These are phyloP conservation scores for Drosophila nikananu DNA, from an alignment of 1,140 invertebrate genomes.

Conservation along the genomic window DNA sequence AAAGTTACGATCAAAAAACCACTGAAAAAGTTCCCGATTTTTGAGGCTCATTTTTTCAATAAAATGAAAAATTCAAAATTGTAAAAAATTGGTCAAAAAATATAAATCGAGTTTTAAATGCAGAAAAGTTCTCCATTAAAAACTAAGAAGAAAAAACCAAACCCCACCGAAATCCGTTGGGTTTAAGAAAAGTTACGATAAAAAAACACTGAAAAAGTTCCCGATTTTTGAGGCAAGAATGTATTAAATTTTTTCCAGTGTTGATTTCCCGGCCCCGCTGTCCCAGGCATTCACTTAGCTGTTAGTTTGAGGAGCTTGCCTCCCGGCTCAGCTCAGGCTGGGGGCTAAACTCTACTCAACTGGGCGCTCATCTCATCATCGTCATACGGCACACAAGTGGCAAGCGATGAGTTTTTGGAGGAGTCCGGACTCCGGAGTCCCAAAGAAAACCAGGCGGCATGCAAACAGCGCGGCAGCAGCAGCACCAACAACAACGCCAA, in stretches of 20 bases:
- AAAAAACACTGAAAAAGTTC: no score
- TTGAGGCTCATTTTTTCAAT: no score
- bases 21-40: no score
- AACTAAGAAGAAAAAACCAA: no score
- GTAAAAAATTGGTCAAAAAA: no score
- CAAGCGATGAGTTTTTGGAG: conserved; percentile 49
- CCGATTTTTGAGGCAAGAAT: no score
- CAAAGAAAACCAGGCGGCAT: conserved; percentile 52
- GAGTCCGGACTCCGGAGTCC: conserved; percentile 29
- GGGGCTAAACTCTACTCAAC: conserved; percentile 47
- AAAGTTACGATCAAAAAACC: no score
- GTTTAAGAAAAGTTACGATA: no score
- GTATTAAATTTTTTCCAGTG: conserved; percentile 21
- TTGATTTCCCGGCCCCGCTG: not conserved
- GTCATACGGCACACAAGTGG: conserved; percentile 67
- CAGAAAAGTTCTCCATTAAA: no score
- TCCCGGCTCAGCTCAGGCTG: conserved; percentile 25
- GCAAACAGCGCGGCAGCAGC: conserved; percentile 37
- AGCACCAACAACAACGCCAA: conserved; percentile 32
- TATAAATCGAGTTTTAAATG: no score
- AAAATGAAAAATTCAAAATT: no score
- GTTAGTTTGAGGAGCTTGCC: conserved; percentile 42
- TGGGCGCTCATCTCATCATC: conserved; percentile 58
- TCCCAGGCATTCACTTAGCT: conserved; percentile 31
- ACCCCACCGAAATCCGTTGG: no score